Base-by-base conservation (phyloP, 2,888 invertebrate species). In the Autographa pulchrina region DNA sequence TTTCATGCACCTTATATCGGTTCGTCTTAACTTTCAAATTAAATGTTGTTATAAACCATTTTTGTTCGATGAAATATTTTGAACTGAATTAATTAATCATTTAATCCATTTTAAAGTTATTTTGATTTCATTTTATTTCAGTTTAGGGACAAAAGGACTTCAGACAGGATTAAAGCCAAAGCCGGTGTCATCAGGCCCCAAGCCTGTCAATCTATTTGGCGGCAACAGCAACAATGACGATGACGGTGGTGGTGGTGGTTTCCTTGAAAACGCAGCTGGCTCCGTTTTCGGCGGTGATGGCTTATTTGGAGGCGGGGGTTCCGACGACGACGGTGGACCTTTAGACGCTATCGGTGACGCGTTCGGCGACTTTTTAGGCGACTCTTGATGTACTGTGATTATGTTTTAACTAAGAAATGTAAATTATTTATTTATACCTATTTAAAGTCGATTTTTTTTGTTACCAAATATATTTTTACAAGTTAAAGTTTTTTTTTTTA, bases 161-260 rank as follows among this genome's bases (percentile, higher is more conserved):
- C 92, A 94, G 84, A 93, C 94, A n/a, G 95, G 95, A 2, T 85
- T 94, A 59, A 95, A 95, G 78, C 96, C 96, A 2, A 93, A 94
- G 76, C 95, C 95, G 43, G 86, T 91, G 60, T 92, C 92, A 61
- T 88, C 92, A 20, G 95, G 93, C 7, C 95, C 95, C 3, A 90
- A 90, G 62, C 93, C 96, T 52, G 88, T 94, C 6, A 95, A 81
- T 81, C 87, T 96, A 9, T 95, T 92, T 79, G 94, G 95, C 41
- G 92, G 82, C 72, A 92, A 93, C 43, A 92, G 85, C 43, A 92
- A 85, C 68, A 88, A 87, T 65, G 89, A 90, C 48, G 86, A 88
- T 63, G 88, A 90, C 54, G 86, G 85, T 54, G 93, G 91, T 38
- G 86, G 85, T 54, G 93, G 91, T 38, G 90, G 92, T 25, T 89